These are phyloP conservation scores for Brachionus paranguensis DNA, from an alignment of 1,140 invertebrate species.

Conservation along the genomic window DNA sequence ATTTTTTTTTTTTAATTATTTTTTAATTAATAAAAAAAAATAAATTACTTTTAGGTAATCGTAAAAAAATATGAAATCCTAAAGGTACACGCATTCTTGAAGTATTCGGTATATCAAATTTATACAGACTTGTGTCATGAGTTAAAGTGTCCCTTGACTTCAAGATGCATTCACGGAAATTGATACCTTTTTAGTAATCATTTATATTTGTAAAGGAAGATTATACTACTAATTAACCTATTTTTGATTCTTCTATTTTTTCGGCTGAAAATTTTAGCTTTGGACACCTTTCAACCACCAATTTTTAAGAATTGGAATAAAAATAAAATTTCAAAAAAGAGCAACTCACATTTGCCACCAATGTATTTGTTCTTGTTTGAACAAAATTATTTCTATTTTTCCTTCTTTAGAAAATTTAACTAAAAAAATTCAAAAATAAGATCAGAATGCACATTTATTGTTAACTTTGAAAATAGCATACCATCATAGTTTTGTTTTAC, in stretches of 20 bases:
- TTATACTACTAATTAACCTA: background rate
- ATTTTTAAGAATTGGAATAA: background rate
- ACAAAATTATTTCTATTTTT: conserved; percentile 20
- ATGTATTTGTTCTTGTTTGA: conserved; percentile 22
- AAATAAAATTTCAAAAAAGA: background rate
- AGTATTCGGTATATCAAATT: background rate
- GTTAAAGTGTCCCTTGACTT: background rate
- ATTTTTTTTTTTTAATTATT: background rate
- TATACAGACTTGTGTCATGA: conserved; percentile 29
- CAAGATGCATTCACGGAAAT: conserved; percentile 7
- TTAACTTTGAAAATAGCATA: background rate
- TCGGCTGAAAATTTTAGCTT: conserved; percentile 35
- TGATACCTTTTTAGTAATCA: background rate
- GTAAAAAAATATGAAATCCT: conserved; percentile 7
- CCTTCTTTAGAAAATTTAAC: conserved; percentile 38
- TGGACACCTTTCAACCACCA: conserved; percentile 38
- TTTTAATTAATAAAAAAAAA: no score
- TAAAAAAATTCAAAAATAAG: background rate
- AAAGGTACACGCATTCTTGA: background rate
- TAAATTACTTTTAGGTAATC: background rate
- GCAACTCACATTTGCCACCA: conserved; percentile 38
- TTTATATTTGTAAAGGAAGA: background rate
- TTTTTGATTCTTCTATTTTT: background rate
- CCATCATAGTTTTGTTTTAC: conserved; percentile 24
- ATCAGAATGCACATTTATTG: background rate